A percentile compares a stretch with the other conserved stretches of the same genome.
Conservation (phyloP, 2,797 vertebrate species). For the Buceros bicornis region DNA sequence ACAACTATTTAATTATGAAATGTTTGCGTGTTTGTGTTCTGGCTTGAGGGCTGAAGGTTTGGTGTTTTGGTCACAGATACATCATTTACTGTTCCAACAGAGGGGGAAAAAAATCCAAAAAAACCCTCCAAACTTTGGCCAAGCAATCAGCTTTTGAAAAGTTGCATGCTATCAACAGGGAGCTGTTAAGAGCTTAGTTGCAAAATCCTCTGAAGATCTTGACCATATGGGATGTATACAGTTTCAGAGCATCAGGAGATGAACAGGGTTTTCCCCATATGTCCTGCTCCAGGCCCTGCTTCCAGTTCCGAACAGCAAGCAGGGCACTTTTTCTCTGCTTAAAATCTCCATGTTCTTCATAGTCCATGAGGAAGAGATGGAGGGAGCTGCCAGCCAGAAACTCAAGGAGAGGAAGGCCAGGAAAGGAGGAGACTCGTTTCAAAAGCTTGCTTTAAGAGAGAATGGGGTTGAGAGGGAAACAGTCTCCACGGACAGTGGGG, state of each 20-base stretch:
- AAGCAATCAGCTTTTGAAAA: slow-evolving; percentile 49
- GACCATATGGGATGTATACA: slow-evolving; percentile 35
- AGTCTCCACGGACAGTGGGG: background rate
- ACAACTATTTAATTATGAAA: slow-evolving; percentile 17
- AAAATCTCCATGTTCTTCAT: background rate
- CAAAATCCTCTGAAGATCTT: slow-evolving; percentile 64
- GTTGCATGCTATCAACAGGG: slow-evolving; percentile 50
- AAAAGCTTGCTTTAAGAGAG: background rate
- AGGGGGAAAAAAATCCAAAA: background rate
- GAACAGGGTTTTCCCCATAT: slow-evolving; percentile 9
- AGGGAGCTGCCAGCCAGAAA: background rate
- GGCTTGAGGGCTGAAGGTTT: background rate
- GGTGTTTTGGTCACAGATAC: slow-evolving; percentile 29
- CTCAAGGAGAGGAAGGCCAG: background rate
- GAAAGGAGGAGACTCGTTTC: background rate
- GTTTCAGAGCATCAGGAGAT: background rate
- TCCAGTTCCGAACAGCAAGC: background rate
- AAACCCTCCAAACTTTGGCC: background rate
- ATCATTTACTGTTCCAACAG: slow-evolving; percentile 41
- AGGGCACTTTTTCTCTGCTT: background rate
- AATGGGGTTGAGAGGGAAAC: background rate
- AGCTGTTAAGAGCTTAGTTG: slow-evolving; percentile 52
- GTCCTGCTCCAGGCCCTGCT: background rate
- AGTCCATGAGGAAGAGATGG: background rate
- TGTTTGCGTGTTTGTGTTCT: background rate